A percentile compares a stretch with the other conserved stretches of the same genome.
Conservation (phyloP, 1,140 invertebrate species). For the Teleopsis dalmanni region DNA sequence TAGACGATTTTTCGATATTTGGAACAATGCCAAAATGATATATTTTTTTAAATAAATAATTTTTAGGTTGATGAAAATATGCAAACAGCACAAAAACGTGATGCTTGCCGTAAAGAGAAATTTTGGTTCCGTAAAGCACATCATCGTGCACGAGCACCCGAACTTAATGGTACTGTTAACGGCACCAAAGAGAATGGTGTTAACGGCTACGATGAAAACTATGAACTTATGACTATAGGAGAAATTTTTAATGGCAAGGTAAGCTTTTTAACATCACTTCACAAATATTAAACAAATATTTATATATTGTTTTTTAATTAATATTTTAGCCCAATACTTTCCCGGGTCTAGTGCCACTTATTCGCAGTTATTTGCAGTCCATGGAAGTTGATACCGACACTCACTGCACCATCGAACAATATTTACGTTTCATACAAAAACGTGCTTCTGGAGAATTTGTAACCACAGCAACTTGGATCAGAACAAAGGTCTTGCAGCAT, state of each 20-base stretch:
- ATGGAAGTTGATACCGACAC: slow-evolving; percentile 96
- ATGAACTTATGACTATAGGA: slow-evolving; percentile 70
- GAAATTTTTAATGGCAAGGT: slow-evolving; percentile 98
- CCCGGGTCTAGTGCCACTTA: slow-evolving; percentile 89
- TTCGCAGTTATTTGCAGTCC: slow-evolving; percentile 84
- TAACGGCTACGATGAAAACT: slow-evolving; percentile 32
- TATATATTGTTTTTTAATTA: neutral
- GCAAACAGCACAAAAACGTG: slow-evolving; percentile 82
- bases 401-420: slow-evolving; percentile 93
- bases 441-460: slow-evolving; percentile 78
- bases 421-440: slow-evolving; percentile 87
- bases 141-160: slow-evolving; percentile 44
- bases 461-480: slow-evolving; percentile 87
- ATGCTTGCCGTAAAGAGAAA: slow-evolving; percentile 73
- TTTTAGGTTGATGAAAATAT: slow-evolving; percentile 93
- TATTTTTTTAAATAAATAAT: slow-evolving; percentile 1
- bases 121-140: slow-evolving; percentile 83
- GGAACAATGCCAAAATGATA: neutral
- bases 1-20: neutral
- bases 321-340: slow-evolving; percentile 62
- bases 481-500: slow-evolving; percentile 83
- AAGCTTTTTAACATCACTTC: slow-evolving; percentile 9
- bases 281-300: neutral
- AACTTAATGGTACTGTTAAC: slow-evolving; percentile 23
- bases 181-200: slow-evolving; percentile 27